These are phyloP conservation scores for Melitaea cinxia DNA, from an alignment of 1,140 invertebrate genomes.

Conservation along the genomic window DNA sequence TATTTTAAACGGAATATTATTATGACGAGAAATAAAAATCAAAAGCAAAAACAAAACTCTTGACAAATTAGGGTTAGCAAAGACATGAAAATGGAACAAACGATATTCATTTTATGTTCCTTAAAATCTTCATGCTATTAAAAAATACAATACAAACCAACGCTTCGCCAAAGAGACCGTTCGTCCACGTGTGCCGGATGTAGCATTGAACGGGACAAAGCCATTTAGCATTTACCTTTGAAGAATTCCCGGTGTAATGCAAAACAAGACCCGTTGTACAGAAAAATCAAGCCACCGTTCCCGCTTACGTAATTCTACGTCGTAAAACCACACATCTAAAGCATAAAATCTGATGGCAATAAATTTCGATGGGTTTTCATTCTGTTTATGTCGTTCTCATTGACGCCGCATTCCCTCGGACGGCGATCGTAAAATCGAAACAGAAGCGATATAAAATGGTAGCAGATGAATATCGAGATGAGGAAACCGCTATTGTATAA, in stretches of 20 bases:
- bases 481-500: slow-evolving; percentile 60
- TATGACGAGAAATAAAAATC: neutral
- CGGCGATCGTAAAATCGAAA: slow-evolving; percentile 68
- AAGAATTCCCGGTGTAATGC: slow-evolving; percentile 58
- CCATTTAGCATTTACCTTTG: slow-evolving; percentile 64
- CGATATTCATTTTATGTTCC: slow-evolving; percentile 45
- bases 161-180: slow-evolving; percentile 39
- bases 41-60: neutral
- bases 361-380: slow-evolving; percentile 48
- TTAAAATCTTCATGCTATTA: slow-evolving; percentile 39
- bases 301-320: slow-evolving; percentile 10
- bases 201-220: slow-evolving; percentile 57
- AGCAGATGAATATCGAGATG: slow-evolving; percentile 68
- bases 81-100: slow-evolving; percentile 4
- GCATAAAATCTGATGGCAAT: slow-evolving; percentile 41
- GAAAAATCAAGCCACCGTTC: slow-evolving; percentile 26
- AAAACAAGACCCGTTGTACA: slow-evolving; percentile 54
- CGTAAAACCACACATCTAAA: slow-evolving; percentile 36
- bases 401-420: slow-evolving; percentile 50
- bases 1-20: neutral
- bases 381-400: slow-evolving; percentile 55
- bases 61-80: neutral
- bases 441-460: slow-evolving; percentile 64
- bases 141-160: slow-evolving; percentile 49
- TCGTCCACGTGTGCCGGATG: slow-evolving; percentile 74